Base-by-base conservation (phyloP, 2,797 vertebrate genomes). In the Helicolenus hilgendorfi region DNA sequence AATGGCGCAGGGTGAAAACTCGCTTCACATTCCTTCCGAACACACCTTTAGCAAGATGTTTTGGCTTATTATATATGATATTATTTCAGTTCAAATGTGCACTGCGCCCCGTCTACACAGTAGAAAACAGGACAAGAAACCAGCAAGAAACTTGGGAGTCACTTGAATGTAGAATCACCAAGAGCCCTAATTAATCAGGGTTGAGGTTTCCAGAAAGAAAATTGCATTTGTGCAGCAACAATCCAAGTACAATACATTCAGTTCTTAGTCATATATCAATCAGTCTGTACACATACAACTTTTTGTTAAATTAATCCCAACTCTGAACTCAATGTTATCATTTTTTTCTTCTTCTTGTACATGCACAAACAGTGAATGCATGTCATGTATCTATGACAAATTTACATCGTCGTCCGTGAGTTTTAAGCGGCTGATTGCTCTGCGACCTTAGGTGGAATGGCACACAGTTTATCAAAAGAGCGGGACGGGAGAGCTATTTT, bases 231-330 rank as follows among this genome's bases (percentile, higher is more conserved):
- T 92, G 89, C 86, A 78, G 80, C 87, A 91, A 95, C 90, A 94
- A 92, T 94, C 92, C 78, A 65, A 85, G 82, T 87, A 89, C 85
- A 79, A 86, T 96, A 97, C 95, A 96, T 97, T 96, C 96, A 95
- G 62, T 83, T 94, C 86, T 81, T 89, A 72, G 79, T 93, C 81
- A 80, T 79, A 69, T 62, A 79, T 86, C 85, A 83, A 81, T 87
- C 80, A 78, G 56, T 84, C 79, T 93, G 70, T 87, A 91, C 79
- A 92, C 31, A 27, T 35, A 8, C 70, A 84, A 73, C 68, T 69
- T 83, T 55, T 55, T 20, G 18, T 70, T 63, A 71, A 76, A 79
- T 13, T 62, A 65, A 79, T 78, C 81, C 77, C 45, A 79, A 64
- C 38, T 81, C 64, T 78, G 45, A 83, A 76, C 79, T 79, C 68